Evolutionary conservation across 2,888 invertebrate genomes (phyloP).

Genomic region (Ormia ochracea): DNA sequence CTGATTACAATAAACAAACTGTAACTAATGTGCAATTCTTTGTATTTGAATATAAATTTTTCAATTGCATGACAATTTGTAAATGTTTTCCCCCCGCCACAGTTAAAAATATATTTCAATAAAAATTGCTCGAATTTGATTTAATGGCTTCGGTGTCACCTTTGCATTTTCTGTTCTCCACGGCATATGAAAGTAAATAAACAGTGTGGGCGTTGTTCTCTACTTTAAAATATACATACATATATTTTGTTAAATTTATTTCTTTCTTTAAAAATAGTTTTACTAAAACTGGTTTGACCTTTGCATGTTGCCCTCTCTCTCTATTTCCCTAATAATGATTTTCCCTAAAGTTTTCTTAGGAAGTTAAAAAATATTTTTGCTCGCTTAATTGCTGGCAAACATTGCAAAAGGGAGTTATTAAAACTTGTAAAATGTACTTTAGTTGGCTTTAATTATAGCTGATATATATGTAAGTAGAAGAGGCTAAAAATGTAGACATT

Average conservation of each 20-base stretch:
- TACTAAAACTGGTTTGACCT: slow-evolving; percentile 15
- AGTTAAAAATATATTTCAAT: too few species aligned
- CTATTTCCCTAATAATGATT: neutral
- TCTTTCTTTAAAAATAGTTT: neutral
- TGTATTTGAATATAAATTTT: slow-evolving; percentile 28
- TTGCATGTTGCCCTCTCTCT: slow-evolving; percentile 33
- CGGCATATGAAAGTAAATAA: neutral
- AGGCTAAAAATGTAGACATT: slow-evolving; percentile 51
- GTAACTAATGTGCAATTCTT: slow-evolving; percentile 3
- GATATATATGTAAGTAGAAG: slow-evolving; percentile 20
- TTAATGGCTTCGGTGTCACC: slow-evolving; percentile 54
- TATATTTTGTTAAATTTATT: neutral
- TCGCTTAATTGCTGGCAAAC: slow-evolving; percentile 22
- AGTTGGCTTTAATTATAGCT: slow-evolving; percentile 47
- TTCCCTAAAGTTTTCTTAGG: neutral
- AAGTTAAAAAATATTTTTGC: slow-evolving; percentile 25
- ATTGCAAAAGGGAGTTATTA: slow-evolving; percentile 43
- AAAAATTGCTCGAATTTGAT: slow-evolving; percentile 17
- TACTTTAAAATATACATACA: neutral
- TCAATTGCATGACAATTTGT: slow-evolving; percentile 51
- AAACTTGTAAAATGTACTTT: slow-evolving; percentile 45
- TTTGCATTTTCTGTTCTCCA: neutral
- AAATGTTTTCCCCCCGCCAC: neutral
- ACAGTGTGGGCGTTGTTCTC: neutral
- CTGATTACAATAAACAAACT: slow-evolving; percentile 39